A percentile compares a stretch with the other conserved stretches of the same genome.
These are phyloP conservation scores for Megalopta genalis DNA, from an alignment of 1,140 invertebrate genomes.

Conservation along the genomic window DNA sequence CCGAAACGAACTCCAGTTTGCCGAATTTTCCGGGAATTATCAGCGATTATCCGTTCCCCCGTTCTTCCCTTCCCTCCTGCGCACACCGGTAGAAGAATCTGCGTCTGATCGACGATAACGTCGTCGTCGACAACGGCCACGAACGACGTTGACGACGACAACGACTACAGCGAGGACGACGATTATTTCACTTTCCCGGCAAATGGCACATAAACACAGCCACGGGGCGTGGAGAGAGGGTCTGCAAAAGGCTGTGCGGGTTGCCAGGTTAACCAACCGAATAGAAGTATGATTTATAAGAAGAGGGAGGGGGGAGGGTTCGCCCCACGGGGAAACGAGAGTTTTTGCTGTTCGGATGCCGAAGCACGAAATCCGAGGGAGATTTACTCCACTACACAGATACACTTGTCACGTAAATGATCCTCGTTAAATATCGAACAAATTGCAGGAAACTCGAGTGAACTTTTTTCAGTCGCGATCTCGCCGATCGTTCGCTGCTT, in stretches of 20 bases:
- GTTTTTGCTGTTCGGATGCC: conserved; percentile 37
- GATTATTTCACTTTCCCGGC: conserved; percentile 65
- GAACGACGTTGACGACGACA: conserved; percentile 32
- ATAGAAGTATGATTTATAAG: conserved; percentile 69
- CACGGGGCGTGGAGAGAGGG: conserved; percentile 30
- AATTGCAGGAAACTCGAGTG: neutral
- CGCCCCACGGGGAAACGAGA: conserved; percentile 37
- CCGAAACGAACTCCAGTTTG: neutral
- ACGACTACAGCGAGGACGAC: conserved; percentile 40
- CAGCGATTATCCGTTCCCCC: neutral
- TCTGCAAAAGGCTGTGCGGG: conserved; percentile 37
- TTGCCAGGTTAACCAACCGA: conserved; percentile 64
- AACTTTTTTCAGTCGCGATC: neutral
- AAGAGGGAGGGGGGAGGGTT: conserved; percentile 31
- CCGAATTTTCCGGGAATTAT: conserved; percentile 30
- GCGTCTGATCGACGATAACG: conserved; percentile 34
- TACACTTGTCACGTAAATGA: conserved; percentile 16
- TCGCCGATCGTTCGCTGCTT: neutral
- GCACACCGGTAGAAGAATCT: conserved; percentile 4
- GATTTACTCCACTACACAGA: conserved; percentile 2
- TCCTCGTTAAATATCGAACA: neutral
- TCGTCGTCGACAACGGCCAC: conserved; percentile 12
- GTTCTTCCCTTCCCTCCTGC: neutral
- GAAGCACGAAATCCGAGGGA: conserved; percentile 7
- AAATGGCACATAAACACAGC: conserved; percentile 66